Evolutionary conservation across 2,888 invertebrate genomes (phyloP), one percentile per base, ranked within the genome.

Genomic region (Noctuana brunneofusca): DNA sequence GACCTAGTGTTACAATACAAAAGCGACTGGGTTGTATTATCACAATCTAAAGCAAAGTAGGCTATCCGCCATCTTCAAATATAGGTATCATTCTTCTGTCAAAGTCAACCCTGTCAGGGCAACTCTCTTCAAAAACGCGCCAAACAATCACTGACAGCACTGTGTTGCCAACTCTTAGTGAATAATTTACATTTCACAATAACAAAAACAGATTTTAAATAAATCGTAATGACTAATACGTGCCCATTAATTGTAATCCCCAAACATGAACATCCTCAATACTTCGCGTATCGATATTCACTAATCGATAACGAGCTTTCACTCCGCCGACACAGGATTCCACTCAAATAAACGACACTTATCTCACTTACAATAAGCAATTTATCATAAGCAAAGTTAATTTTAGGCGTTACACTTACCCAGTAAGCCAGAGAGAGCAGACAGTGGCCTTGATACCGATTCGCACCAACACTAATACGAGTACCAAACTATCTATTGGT

Each of bases 401-500:
- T 86, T 87, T 87, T 82, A 81, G 81, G 78, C 84, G 90, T 87
- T 90, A 91, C 86, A 90, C 89, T 91, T 87, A 91, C 90, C 90
- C 78, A 89, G 83, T 89, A 87, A 89, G 75, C 72, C 66, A 72
- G 87, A 87, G 88, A 89, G 88, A 84, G 85, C 83, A 76, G 80
- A 68, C 75, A 67, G 65, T 87, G 88, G 76, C 90, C 90, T 91
- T 91, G 90, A 89, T 90, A 88, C 83, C 79, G 78, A 84, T 90
- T 87, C 79, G 84, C 88, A 86, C 81, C 75, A 78, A 78, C 53
- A 35, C 62, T 53, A 79, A 69, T 64, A 41, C 16, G 38, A 41
- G 38, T 41, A 71, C 69, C 75, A 77, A 77, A 76, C 73, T 73
- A 75, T 78, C 76, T 82, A 86, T 86, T 75, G 78, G 85, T 89